phyloP scores from a whole-genome alignment of 1,140 invertebrate genomes.

The Sminthurinus signatus region DNA sequence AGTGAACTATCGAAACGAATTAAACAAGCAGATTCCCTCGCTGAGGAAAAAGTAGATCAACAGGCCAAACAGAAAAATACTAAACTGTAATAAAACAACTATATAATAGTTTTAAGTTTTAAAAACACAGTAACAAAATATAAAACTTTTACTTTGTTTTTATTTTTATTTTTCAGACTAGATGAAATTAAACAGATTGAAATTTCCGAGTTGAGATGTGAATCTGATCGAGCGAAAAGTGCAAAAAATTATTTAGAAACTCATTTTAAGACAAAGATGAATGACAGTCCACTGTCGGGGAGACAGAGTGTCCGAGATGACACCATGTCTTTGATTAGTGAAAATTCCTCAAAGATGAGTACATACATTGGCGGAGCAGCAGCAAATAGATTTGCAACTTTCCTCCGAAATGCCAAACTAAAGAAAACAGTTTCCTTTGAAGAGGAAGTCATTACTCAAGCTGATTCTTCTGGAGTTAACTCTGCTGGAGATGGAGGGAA shows the following conservation, averaged over 20 bases:
- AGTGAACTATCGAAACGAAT: constrained; percentile 65
- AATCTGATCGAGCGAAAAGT: constrained; percentile 27
- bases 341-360: constrained; percentile 16
- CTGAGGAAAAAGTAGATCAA: constrained; percentile 43
- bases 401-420: constrained; percentile 21
- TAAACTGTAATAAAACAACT: no score
- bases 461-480: neutral
- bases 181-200: constrained; percentile 29
- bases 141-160: no score
- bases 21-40: constrained; percentile 51
- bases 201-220: constrained; percentile 26
- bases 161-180: constrained; percentile 14
- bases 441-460: constrained; percentile 13
- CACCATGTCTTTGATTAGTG: constrained; percentile 34
- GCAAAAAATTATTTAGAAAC: constrained; percentile 24
- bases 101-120: no score
- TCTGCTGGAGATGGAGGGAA: neutral
- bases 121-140: no score
- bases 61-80: constrained; percentile 42
- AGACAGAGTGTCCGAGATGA: constrained; percentile 6
- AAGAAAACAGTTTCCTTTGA: constrained; percentile 40
- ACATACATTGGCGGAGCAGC: constrained; percentile 20
- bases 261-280: constrained; percentile 21
- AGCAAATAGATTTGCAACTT: constrained; percentile 30
- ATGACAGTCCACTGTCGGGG: constrained; percentile 6